These are phyloP conservation scores for Sarcophaga rosellei DNA, from an alignment of 2,888 invertebrate genomes.

Conservation along the genomic window DNA sequence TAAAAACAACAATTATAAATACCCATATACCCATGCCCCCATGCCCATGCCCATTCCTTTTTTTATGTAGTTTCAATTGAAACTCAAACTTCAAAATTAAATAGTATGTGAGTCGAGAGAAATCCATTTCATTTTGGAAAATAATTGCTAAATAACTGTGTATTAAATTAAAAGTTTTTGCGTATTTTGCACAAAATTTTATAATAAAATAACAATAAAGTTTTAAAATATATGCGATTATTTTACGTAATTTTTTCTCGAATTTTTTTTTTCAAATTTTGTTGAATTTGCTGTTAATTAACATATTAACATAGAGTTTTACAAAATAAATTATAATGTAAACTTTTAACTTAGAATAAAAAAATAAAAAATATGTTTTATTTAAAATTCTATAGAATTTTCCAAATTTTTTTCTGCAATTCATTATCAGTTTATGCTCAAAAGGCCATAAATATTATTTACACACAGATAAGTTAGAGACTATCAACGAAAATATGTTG, in stretches of 20 bases:
- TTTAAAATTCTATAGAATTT: conserved; percentile 31
- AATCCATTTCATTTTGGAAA: conserved; percentile 36
- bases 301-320: conserved; percentile 67
- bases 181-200: neutral
- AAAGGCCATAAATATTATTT: conserved; percentile 59
- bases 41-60: no score
- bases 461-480: conserved; percentile 2
- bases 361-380: conserved; percentile 27
- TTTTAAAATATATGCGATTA: conserved; percentile 45
- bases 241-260: conserved; percentile 21
- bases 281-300: conserved; percentile 57
- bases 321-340: conserved; percentile 34
- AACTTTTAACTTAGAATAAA: conserved; percentile 36
- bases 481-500: conserved; percentile 55
- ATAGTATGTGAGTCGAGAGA: neutral
- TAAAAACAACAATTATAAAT: conserved; percentile 51
- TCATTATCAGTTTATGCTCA: conserved; percentile 2
- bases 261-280: conserved; percentile 24
- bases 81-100: neutral
- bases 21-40: neutral
- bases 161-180: conserved; percentile 9
- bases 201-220: conserved; percentile 44
- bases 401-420: conserved; percentile 9
- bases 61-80: no score
- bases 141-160: conserved; percentile 56